phyloP scores from a whole-genome alignment of 2,888 invertebrate genomes.

The Pristionchus fissidentatus region DNA sequence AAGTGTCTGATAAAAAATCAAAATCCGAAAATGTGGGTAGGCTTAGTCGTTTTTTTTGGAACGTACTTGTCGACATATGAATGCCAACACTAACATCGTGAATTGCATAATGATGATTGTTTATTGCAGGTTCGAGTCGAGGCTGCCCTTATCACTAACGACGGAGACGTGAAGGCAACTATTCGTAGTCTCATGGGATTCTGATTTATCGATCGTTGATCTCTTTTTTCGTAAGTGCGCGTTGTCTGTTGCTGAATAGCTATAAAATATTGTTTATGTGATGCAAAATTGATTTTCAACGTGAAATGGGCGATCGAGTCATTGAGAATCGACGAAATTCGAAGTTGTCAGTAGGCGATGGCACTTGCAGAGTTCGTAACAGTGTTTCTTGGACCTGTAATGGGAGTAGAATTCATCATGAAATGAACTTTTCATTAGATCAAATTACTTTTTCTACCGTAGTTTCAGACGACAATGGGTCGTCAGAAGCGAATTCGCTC shows the following conservation, averaged over 20 bases:
- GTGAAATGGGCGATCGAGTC: conserved; percentile 27
- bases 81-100: no score
- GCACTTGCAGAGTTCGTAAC: conserved; percentile 4
- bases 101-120: no score
- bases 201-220: conserved; percentile 4
- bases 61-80: no score
- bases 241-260: conserved; percentile 51
- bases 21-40: no score
- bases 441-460: background rate
- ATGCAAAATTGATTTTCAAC: conserved; percentile 51
- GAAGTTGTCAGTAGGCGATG: conserved; percentile 1
- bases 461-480: background rate
- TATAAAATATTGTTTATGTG: conserved; percentile 53
- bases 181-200: conserved; percentile 43
- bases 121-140: conserved; percentile 47
- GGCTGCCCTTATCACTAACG: conserved; percentile 43
- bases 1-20: no score
- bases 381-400: conserved; percentile 24
- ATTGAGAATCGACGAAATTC: background rate
- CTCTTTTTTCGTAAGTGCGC: conserved; percentile 18
- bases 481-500: conserved; percentile 22
- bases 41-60: no score
- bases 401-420: background rate
- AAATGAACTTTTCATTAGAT: conserved; percentile 62
- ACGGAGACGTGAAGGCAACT: conserved; percentile 40